Conservation (phyloP, 1,140 invertebrate genomes). For the Drosophila parvula region DNA sequence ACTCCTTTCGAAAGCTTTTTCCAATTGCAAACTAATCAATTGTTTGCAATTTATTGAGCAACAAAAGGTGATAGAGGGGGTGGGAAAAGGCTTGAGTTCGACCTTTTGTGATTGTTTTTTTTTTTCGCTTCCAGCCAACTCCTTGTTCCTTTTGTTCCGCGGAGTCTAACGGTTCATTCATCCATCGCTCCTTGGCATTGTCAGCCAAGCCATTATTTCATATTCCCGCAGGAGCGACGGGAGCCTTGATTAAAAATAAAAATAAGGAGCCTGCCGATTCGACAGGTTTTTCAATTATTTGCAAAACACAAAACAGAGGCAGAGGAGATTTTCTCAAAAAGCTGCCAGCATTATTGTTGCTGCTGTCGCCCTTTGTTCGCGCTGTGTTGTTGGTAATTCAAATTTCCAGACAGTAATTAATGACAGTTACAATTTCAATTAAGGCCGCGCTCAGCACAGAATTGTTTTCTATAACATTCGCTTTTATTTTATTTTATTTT, state of each 20-base stretch:
- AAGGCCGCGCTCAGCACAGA: conserved; percentile 54
- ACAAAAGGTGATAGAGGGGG: conserved; percentile 52
- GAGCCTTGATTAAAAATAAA: conserved; percentile 75
- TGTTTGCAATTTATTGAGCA: conserved; percentile 81
- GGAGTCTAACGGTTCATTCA: conserved; percentile 47
- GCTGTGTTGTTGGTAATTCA: conserved; percentile 70
- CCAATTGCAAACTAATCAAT: conserved; percentile 83
- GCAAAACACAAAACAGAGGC: conserved; percentile 31
- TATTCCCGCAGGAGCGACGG: conserved; percentile 69
- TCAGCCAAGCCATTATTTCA: conserved; percentile 76
- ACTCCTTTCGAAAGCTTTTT: conserved; percentile 38
- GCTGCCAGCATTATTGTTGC: conserved; percentile 38
- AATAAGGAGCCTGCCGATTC: conserved; percentile 67
- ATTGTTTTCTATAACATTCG: conserved; percentile 73
- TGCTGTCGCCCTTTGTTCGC: conserved; percentile 33
- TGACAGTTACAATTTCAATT: conserved; percentile 84
- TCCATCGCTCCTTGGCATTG: conserved; percentile 54
- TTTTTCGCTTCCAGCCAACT: conserved; percentile 5
- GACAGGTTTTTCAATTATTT: conserved; percentile 82
- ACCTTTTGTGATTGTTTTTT: conserved; percentile 70
- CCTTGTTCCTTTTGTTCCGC: conserved; percentile 53
- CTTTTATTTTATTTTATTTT: conserved; percentile 39
- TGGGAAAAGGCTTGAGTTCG: conserved; percentile 72
- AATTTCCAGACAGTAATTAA: conserved; percentile 84
- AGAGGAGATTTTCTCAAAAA: conserved; percentile 31